These are phyloP conservation scores for Pelobates cultripes DNA, from an alignment of 2,797 vertebrate genomes.

Conservation along the genomic window DNA sequence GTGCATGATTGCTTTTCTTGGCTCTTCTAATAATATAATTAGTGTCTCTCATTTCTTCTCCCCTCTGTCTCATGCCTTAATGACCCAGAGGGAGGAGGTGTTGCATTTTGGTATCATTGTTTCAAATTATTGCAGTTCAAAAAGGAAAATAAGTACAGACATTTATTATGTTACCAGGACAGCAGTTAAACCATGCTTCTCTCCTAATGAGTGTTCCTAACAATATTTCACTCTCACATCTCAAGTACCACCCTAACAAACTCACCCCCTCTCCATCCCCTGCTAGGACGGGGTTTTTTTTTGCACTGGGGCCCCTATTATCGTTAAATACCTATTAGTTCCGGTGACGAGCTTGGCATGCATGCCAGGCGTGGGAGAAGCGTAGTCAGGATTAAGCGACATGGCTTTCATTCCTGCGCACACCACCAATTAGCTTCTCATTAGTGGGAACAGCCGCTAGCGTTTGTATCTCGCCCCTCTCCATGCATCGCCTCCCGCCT, in stretches of 20 bases:
- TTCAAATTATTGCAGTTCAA: slow-evolving; percentile 37
- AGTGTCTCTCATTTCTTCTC: background rate
- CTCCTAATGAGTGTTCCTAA: slow-evolving; percentile 42
- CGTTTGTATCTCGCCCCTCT: slow-evolving; percentile 30
- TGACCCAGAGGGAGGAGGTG: slow-evolving; percentile 6
- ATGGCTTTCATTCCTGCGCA: slow-evolving; percentile 46
- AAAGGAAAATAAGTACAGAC: slow-evolving; percentile 31
- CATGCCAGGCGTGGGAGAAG: slow-evolving; percentile 52
- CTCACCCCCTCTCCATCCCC: background rate
- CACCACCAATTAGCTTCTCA: slow-evolving; percentile 56
- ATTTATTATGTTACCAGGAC: slow-evolving; percentile 30
- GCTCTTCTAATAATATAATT: no score
- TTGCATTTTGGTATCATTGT: slow-evolving; percentile 25
- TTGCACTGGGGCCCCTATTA: slow-evolving; percentile 47
- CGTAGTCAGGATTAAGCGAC: slow-evolving; percentile 42
- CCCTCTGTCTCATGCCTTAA: background rate
- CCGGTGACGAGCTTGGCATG: slow-evolving; percentile 48
- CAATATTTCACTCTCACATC: slow-evolving; percentile 33
- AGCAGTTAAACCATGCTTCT: slow-evolving; percentile 16
- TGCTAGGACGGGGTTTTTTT: slow-evolving; percentile 34
- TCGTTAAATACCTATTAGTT: slow-evolving; percentile 52
- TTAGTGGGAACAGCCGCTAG: slow-evolving; percentile 51
- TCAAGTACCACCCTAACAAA: background rate
- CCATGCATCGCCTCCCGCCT: slow-evolving; percentile 45
- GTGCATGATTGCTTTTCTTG: no score